Evolutionary conservation across 1,140 invertebrate genomes (phyloP).

Genomic region (Drosophila ambigua): DNA sequence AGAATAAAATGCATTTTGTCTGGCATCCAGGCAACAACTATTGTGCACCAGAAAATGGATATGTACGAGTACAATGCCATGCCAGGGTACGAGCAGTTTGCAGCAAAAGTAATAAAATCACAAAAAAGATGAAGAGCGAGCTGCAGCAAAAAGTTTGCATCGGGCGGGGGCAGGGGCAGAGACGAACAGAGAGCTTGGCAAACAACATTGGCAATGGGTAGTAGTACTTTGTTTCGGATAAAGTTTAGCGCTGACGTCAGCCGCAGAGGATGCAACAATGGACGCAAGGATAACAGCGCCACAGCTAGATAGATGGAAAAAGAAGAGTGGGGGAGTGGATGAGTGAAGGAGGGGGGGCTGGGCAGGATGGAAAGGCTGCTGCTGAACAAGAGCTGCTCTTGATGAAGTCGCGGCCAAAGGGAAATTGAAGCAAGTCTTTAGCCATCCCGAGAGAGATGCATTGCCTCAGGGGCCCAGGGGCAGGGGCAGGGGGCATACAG

Average conservation of each 20-base stretch:
- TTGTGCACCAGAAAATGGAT: conserved; percentile 27
- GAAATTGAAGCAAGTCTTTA: conserved; percentile 3
- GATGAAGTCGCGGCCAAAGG: conserved; percentile 15
- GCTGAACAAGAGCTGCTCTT: neutral
- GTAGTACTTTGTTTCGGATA: conserved; percentile 51
- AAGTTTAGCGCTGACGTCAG: conserved; percentile 55
- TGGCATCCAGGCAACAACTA: conserved; percentile 45
- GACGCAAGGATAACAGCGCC: conserved; percentile 28
- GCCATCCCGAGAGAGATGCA: neutral
- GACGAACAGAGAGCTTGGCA: conserved; percentile 33
- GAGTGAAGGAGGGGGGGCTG: conserved; percentile 3
- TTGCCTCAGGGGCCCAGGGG: too few relatives aligned
- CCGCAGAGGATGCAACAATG: conserved; percentile 38
- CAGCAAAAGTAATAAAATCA: conserved; percentile 74
- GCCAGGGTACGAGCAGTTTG: conserved; percentile 13
- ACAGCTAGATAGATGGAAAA: conserved; percentile 7
- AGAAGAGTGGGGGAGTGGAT: too few relatives aligned
- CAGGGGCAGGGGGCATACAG: too few relatives aligned
- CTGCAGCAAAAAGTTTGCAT: conserved; percentile 62
- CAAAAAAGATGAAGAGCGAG: conserved; percentile 67
- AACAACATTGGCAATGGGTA: conserved; percentile 60
- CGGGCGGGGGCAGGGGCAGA: conserved; percentile 7
- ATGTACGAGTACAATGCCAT: conserved; percentile 8
- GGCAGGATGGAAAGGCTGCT: neutral
- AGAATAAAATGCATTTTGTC: conserved; percentile 70